Evolutionary conservation across 2,797 vertebrate genomes (phyloP).

Genomic region (Hippocampus kuda): DNA sequence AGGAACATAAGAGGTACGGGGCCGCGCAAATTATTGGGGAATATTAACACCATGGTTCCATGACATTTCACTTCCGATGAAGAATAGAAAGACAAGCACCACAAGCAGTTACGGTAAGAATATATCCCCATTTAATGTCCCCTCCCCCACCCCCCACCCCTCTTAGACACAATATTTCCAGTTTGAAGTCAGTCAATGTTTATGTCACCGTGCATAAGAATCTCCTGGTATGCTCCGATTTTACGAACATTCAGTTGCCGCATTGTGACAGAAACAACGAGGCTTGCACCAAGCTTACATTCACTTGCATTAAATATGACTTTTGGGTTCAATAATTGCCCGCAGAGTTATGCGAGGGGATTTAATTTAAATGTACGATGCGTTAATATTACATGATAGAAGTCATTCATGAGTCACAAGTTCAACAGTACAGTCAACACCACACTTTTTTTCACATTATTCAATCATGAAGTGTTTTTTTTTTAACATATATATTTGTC

Average conservation of each 20-base stretch:
- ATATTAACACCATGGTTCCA: neutral
- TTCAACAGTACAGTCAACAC: neutral
- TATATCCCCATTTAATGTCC: constrained; percentile 50
- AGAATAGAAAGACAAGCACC: neutral
- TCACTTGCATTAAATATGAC: neutral
- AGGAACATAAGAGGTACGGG: neutral
- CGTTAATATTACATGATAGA: neutral
- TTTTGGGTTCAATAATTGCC: neutral
- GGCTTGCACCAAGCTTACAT: neutral
- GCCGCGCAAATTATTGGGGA: neutral
- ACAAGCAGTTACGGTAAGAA: constrained; percentile 5
- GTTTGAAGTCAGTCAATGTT: constrained; percentile 42
- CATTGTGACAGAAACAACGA: neutral
- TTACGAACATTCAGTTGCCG: constrained; percentile 16
- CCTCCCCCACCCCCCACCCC: constrained; percentile 7
- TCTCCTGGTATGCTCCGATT: constrained; percentile 33
- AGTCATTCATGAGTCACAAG: constrained; percentile 3
- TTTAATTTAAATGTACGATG: neutral
- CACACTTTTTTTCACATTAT: constrained; percentile 31
- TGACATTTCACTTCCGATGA: neutral
- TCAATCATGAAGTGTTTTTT: constrained; percentile 14
- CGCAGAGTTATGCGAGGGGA: neutral
- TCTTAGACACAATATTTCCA: constrained; percentile 49
- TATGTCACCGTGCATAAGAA: constrained; percentile 43
- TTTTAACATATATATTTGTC: neutral